A percentile compares a stretch with the other conserved stretches of the same genome.
phyloP scores from a whole-genome alignment of 2,113 vertebrate species.

The Promerops cafer region DNA sequence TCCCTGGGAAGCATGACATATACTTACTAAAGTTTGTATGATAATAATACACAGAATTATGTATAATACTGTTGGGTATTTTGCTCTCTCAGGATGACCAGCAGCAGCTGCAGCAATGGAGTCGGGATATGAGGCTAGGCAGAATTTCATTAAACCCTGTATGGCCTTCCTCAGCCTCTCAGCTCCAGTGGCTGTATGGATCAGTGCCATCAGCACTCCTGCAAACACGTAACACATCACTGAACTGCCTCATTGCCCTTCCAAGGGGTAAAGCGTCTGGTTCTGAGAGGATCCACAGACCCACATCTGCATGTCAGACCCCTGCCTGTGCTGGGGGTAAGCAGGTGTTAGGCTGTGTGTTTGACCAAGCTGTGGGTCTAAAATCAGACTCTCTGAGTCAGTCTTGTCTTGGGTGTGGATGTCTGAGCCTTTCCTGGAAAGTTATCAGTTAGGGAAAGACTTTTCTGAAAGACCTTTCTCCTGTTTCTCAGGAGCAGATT shows the following conservation, averaged over 20 bases:
- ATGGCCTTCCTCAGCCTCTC: background rate
- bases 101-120: background rate
- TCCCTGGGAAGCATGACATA: background rate
- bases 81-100: background rate
- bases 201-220: background rate
- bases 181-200: background rate
- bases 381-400: background rate
- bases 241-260: background rate
- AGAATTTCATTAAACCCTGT: background rate
- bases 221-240: rapidly evolving
- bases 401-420: background rate
- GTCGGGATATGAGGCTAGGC: background rate
- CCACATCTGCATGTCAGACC: background rate
- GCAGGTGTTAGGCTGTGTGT: rapidly evolving
- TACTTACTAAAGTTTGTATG: background rate
- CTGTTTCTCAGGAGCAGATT: background rate
- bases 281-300: background rate
- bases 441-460: background rate
- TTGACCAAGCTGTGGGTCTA: background rate
- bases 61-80: background rate
- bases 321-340: background rate
- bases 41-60: background rate
- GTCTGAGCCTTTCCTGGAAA: background rate
- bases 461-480: background rate
- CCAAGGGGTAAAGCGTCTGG: background rate